Percentiles rank a stretch among this genome's conserved stretches.
These are phyloP conservation scores for Anolis sagrei DNA, from an alignment of 2,113 vertebrate species.

Conservation along the genomic window DNA sequence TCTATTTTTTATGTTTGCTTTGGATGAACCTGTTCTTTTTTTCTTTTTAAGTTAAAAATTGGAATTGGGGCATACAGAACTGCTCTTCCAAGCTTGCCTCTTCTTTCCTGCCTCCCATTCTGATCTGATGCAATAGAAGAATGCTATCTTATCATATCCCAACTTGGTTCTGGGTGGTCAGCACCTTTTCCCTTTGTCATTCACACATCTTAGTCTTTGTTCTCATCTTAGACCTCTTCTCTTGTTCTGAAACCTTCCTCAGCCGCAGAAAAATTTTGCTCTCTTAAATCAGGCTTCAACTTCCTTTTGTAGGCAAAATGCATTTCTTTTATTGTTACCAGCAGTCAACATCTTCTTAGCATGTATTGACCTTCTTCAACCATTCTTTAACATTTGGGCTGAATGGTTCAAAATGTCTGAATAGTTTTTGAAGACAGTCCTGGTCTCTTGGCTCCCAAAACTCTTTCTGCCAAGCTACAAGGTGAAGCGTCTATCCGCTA, in stretches of 20 bases:
- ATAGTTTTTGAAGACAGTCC: not conserved
- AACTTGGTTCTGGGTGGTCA: not conserved
- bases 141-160: not conserved
- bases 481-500: not conserved
- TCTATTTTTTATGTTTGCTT: not conserved
- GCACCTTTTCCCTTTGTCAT: constrained; percentile 14
- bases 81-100: constrained; percentile 1
- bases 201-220: not conserved
- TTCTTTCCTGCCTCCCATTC: not conserved
- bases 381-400: not conserved
- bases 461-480: not conserved
- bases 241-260: constrained; percentile 8
- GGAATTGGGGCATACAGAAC: not conserved
- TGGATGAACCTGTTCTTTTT: not conserved
- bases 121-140: constrained; percentile 9
- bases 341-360: not conserved
- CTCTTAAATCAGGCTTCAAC: constrained; percentile 37
- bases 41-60: not conserved
- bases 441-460: not conserved
- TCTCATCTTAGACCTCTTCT: not conserved
- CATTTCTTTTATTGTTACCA: not conserved
- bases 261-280: constrained; percentile 31
- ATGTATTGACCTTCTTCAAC: not conserved
- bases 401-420: not conserved
- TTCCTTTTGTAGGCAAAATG: constrained; percentile 25